Conservation (phyloP, 2,113 vertebrate genomes). For the Lates calcarifer region DNA sequence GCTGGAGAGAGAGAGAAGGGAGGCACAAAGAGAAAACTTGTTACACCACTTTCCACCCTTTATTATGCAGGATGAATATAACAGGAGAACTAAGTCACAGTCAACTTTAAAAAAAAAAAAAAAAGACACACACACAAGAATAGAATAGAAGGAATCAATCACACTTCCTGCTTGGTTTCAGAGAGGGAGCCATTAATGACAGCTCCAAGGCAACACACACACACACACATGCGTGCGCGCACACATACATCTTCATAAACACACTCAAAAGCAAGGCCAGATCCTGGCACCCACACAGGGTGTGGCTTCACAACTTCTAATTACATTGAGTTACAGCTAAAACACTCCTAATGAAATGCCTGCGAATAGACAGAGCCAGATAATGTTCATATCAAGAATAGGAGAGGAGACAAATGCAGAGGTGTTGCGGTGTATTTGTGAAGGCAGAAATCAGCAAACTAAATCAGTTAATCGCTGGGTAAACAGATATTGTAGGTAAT, state of each 20-base stretch:
- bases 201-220: neutral
- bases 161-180: constrained; percentile 16
- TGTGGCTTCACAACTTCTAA: constrained; percentile 67
- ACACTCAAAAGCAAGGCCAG: constrained; percentile 13
- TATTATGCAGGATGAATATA: constrained; percentile 16
- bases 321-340: constrained; percentile 45
- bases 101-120: neutral
- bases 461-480: neutral
- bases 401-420: neutral
- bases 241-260: constrained; percentile 31
- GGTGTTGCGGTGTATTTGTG: neutral
- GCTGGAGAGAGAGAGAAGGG: constrained; percentile 49
- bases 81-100: constrained; percentile 4
- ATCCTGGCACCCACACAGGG: constrained; percentile 66
- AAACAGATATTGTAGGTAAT: neutral
- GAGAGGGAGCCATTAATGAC: constrained; percentile 32
- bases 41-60: constrained; percentile 42
- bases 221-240: constrained; percentile 26
- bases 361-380: neutral
- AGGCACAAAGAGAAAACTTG: constrained; percentile 40
- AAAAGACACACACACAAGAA: neutral
- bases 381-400: neutral
- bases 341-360: neutral
- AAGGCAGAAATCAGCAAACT: neutral
- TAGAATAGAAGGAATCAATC: neutral